phyloP scores from a whole-genome alignment of 64 coral and sea anemone genomes.

The Montipora sp. region DNA sequence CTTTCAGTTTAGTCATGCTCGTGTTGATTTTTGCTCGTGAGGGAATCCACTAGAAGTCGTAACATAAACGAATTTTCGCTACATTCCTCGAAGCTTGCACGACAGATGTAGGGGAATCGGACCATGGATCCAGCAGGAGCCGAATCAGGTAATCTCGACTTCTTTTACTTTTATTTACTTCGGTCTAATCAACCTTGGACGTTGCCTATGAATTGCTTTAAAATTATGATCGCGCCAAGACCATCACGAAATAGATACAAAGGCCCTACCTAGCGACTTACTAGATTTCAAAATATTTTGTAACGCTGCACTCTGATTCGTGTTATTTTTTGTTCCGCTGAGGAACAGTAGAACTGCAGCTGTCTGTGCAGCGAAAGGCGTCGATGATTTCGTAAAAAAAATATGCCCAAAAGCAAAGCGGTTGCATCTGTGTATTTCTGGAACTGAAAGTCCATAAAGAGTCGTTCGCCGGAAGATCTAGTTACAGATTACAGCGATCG shows the following conservation, averaged over 20 bases:
- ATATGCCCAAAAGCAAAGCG: background rate
- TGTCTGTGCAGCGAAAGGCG: background rate
- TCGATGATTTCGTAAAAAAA: background rate
- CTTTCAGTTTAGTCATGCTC: constrained; percentile 46
- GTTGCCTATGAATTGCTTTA: background rate
- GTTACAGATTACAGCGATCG: constrained; percentile 25
- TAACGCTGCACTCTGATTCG: background rate
- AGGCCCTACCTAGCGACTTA: background rate
- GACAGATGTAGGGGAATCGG: constrained; percentile 22
- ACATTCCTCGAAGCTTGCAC: constrained; percentile 24
- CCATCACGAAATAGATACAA: background rate
- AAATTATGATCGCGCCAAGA: background rate
- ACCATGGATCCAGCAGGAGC: constrained; percentile 18
- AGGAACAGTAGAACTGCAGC: background rate
- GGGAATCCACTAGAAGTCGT: constrained; percentile 25
- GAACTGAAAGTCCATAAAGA: background rate
- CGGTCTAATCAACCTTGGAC: background rate
- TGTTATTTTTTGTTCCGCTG: background rate
- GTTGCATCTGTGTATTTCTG: background rate
- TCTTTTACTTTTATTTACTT: background rate
- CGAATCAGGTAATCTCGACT: background rate
- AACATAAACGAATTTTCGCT: background rate
- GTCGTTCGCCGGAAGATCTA: constrained; percentile 25
- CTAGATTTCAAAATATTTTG: constrained; percentile 19
- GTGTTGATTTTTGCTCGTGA: background rate